Base-by-base conservation (phyloP, 92 coral and sea anemone species). In the Scolanthus callimorphus region DNA sequence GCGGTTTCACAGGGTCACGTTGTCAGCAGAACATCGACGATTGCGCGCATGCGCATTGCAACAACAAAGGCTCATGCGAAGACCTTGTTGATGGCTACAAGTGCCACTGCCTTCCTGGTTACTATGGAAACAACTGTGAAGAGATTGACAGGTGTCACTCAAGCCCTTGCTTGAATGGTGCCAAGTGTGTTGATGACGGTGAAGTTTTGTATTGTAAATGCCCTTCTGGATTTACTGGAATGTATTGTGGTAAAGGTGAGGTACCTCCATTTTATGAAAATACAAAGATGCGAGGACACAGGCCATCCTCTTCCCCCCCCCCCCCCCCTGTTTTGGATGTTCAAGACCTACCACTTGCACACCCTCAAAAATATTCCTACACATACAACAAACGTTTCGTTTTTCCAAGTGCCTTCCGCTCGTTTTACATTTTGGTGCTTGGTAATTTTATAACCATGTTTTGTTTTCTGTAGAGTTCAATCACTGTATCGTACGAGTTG, bases 401-500 rank as follows among this genome's bases (percentile, higher is more conserved):
- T n/a, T n/a, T n/a, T n/a, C n/a, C n/a, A n/a, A n/a, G n/a, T n/a
- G n/a, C n/a, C n/a, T n/a, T n/a, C n/a, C n/a, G n/a, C n/a, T n/a
- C n/a, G n/a, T n/a, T n/a, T n/a, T n/a, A n/a, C n/a, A n/a, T n/a
- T n/a, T n/a, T n/a, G n/a, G n/a, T n/a, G n/a, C n/a, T n/a, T n/a
- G n/a, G n/a, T n/a, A n/a, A n/a, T n/a, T n/a, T n/a, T n/a, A n/a
- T n/a, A n/a, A n/a, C n/a, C n/a, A n/a, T n/a, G n/a, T n/a, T n/a
- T n/a, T n/a, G n/a, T n/a, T n/a, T n/a, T n/a, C n/a, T 52, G 12
- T 44, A 86, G 95, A 22, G 38, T 86, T 82, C 70, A 74, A 86
- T 54, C 95, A 86, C 60, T 86, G 95, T 39, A 57, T 67, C 1
- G 89, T 77, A 9, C 89, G 81, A 51, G 85, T 77, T 38, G 95